These are phyloP conservation scores for Macropus fuliginosus DNA, from an alignment of 2,797 vertebrate species.

Conservation along the genomic window DNA sequence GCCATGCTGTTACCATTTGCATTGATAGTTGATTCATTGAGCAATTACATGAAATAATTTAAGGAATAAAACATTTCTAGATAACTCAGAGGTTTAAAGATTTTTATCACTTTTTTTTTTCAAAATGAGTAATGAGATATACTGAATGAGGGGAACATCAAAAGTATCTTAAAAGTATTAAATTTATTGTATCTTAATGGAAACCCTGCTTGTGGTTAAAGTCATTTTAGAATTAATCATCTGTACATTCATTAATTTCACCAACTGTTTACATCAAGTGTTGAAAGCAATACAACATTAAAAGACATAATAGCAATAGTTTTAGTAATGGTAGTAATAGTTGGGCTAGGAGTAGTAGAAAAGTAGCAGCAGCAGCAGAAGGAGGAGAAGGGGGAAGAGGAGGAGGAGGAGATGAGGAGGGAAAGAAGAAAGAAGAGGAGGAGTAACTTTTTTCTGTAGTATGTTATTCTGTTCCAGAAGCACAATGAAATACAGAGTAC, in stretches of 20 bases:
- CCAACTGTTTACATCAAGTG: neutral
- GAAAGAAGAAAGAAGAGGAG: no score
- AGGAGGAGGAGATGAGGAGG: no score
- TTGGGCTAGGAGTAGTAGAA: neutral
- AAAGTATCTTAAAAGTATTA: neutral
- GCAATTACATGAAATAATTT: neutral
- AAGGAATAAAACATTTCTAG: neutral
- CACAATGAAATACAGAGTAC: neutral
- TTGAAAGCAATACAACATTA: neutral
- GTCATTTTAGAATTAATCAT: neutral
- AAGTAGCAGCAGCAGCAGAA: neutral
- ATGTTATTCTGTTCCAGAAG: neutral
- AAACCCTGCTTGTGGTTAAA: neutral
- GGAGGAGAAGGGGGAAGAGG: neutral
- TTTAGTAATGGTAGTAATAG: neutral
- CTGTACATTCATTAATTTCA: neutral
- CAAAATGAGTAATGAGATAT: neutral
- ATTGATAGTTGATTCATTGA: neutral
- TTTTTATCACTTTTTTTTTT: neutral
- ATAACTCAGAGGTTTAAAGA: neutral
- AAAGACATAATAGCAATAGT: neutral
- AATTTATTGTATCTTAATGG: neutral
- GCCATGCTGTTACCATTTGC: neutral
- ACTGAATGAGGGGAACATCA: neutral
- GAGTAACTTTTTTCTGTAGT: neutral